These are phyloP conservation scores for Loris lydekkerianus DNA, from an alignment of 2,797 vertebrate genomes.

Conservation along the genomic window DNA sequence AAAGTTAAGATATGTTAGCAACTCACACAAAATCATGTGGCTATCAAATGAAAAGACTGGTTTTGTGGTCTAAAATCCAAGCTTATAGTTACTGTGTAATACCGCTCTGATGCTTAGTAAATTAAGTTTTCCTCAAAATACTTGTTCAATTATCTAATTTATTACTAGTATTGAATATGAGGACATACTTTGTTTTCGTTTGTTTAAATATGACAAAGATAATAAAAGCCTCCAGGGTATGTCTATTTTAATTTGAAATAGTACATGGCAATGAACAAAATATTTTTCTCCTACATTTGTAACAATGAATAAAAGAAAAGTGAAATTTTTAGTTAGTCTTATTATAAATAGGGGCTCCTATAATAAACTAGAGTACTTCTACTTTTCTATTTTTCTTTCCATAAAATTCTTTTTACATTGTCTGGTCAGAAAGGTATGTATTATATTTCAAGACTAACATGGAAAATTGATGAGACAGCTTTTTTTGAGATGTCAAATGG, in stretches of 20 bases:
- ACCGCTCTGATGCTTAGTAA: neutral
- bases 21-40: neutral
- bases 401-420: neutral
- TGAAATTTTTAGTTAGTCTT: neutral
- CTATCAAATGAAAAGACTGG: neutral
- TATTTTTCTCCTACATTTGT: neutral
- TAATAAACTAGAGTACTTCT: neutral
- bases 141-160: neutral
- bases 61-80: constrained; percentile 6
- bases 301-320: neutral
- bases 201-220: neutral
- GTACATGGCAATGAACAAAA: neutral
- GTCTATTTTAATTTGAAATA: neutral
- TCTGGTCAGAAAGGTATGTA: constrained; percentile 26
- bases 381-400: neutral
- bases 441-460: neutral
- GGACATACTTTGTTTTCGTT: neutral
- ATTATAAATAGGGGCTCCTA: neutral
- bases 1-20: neutral
- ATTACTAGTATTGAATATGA: neutral
- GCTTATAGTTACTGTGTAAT: neutral
- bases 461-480: neutral
- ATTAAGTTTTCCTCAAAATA: neutral
- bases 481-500: neutral
- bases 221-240: neutral